Evolutionary conservation across 1,140 invertebrate genomes (phyloP).

Genomic region (Daktulosphaira vitifoliae): DNA sequence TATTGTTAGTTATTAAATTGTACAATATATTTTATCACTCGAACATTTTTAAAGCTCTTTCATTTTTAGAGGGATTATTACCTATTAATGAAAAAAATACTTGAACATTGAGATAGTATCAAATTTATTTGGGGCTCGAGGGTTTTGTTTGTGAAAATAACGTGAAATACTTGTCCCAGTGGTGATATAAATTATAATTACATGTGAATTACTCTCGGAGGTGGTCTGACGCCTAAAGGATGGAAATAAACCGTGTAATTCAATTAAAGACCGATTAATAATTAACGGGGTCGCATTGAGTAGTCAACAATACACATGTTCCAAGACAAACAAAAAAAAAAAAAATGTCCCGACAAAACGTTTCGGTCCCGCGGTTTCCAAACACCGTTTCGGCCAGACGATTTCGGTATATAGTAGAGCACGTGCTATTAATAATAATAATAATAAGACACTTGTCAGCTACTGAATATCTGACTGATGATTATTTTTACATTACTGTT

Average conservation of each 20-base stretch:
- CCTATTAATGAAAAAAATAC: no score
- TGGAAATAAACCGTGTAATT: slow-evolving; percentile 32
- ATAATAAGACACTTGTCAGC: slow-evolving; percentile 21
- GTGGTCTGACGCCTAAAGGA: slow-evolving; percentile 3
- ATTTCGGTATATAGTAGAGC: background rate
- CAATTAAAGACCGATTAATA: slow-evolving; percentile 34
- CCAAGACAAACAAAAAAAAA: slow-evolving; percentile 32
- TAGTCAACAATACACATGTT: slow-evolving; percentile 30
- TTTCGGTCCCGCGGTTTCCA: slow-evolving; percentile 30
- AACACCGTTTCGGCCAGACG: slow-evolving; percentile 26
- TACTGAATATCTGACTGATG: slow-evolving; percentile 15
- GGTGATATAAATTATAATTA: no score
- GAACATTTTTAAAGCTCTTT: no score
- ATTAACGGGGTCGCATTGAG: slow-evolving; percentile 23
- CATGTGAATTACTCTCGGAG: no score
- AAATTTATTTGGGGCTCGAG: no score
- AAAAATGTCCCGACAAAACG: slow-evolving; percentile 31
- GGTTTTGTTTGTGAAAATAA: no score
- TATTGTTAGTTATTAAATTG: no score
- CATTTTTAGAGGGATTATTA: no score
- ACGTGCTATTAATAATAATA: slow-evolving; percentile 4
- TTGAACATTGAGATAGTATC: no score
- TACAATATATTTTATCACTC: no score
- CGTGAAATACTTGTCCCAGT: no score
- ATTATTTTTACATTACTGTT: background rate